A percentile compares a stretch with the other conserved stretches of the same genome.
phyloP scores from a whole-genome alignment of 2,113 vertebrate genomes.

The Sceloporus tristichus region DNA sequence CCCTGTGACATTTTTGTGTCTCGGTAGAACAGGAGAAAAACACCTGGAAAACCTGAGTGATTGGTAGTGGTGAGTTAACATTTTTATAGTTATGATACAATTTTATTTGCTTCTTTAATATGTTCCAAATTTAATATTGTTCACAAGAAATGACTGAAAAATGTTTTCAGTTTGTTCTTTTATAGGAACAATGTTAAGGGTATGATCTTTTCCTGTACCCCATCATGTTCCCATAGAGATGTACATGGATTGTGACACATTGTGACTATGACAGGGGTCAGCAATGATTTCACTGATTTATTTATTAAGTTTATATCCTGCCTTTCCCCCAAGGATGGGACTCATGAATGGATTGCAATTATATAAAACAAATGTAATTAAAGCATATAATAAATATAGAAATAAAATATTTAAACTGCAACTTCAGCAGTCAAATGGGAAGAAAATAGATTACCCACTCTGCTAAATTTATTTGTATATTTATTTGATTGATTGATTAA shows the following conservation, averaged over 20 bases:
- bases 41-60: slow-evolving; percentile 45
- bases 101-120: slow-evolving; percentile 39
- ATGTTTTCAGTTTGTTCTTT: not conserved
- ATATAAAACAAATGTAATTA: no score
- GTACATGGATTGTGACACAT: not conserved
- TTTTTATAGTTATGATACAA: slow-evolving; percentile 33
- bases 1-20: slow-evolving; percentile 49
- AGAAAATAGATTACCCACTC: no score
- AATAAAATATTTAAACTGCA: no score
- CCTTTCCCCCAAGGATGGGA: no score
- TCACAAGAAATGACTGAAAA: slow-evolving; percentile 8
- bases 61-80: slow-evolving; percentile 41
- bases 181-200: not conserved
- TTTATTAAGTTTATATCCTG: no score
- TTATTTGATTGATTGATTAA: no score
- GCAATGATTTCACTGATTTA: not conserved
- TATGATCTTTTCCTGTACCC: not conserved
- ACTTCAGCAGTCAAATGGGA: no score
- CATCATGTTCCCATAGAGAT: not conserved
- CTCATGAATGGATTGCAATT: no score
- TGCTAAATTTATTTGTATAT: no score
- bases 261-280: not conserved
- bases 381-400: no score
- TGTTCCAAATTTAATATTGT: slow-evolving; percentile 45
- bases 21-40: slow-evolving; percentile 58